These are phyloP conservation scores for Philaenus spumarius DNA, from an alignment of 1,140 invertebrate species.

Conservation along the genomic window DNA sequence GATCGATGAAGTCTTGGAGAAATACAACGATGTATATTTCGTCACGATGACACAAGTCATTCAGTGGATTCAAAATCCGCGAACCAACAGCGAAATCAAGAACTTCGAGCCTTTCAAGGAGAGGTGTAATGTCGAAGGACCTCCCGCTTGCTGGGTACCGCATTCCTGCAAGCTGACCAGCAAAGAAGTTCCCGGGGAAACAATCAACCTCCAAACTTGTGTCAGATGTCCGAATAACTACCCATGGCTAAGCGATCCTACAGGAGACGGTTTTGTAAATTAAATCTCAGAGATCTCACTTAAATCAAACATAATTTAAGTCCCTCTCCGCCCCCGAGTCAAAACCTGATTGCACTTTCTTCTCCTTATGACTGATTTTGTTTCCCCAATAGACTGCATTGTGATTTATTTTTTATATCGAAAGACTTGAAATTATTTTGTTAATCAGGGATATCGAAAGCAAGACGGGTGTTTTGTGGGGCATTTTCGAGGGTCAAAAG, in stretches of 20 bases:
- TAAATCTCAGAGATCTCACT: constrained; percentile 50
- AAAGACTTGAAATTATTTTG: not conserved
- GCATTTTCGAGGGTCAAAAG: no score
- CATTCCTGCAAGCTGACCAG: constrained; percentile 85
- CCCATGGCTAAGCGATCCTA: constrained; percentile 89
- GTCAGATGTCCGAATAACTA: constrained; percentile 89
- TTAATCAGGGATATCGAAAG: no score
- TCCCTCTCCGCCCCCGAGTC: not conserved
- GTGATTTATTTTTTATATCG: not conserved
- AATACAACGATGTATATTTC: constrained; percentile 91
- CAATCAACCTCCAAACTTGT: constrained; percentile 88
- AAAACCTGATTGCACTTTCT: not conserved
- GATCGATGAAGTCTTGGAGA: constrained; percentile 84
- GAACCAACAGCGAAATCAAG: constrained; percentile 74
- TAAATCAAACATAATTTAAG: not conserved
- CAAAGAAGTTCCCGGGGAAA: constrained; percentile 88
- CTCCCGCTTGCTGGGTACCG: constrained; percentile 76
- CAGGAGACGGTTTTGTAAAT: constrained; percentile 86
- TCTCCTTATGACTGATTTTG: constrained; percentile 1
- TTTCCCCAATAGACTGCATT: not conserved
- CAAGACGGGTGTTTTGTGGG: no score
- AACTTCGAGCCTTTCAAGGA: constrained; percentile 93
- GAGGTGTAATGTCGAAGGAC: constrained; percentile 77
- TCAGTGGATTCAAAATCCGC: constrained; percentile 93
- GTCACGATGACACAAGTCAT: constrained; percentile 97